Conservation (phyloP, 1,140 invertebrate species). For the Drosophila sechellia region DNA sequence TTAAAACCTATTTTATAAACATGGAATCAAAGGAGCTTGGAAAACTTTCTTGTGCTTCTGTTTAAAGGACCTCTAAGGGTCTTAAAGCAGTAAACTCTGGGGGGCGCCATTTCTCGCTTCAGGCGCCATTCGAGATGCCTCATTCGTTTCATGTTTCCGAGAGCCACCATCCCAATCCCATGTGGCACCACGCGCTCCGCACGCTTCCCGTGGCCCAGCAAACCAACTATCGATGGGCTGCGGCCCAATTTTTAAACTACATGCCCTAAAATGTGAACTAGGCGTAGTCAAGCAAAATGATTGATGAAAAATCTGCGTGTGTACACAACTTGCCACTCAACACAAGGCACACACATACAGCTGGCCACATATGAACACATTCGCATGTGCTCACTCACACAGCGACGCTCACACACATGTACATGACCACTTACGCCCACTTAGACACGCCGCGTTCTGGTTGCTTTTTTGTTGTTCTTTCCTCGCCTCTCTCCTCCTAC, state of each 20-base stretch:
- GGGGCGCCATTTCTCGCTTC: constrained; percentile 3
- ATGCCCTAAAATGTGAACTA: constrained; percentile 58
- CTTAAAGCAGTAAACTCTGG: constrained; percentile 28
- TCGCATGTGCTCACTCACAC: constrained; percentile 16
- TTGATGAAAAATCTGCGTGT: constrained; percentile 74
- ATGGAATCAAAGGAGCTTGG: background rate
- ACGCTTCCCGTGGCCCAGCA: background rate
- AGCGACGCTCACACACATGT: constrained; percentile 42
- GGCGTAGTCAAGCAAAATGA: constrained; percentile 66
- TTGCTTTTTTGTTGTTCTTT: constrained; percentile 34
- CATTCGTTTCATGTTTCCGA: constrained; percentile 25
- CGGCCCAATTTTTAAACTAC: constrained; percentile 65
- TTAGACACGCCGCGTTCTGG: constrained; percentile 61
- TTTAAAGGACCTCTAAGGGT: constrained; percentile 18
- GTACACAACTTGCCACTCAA: constrained; percentile 74
- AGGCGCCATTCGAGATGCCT: constrained; percentile 23
- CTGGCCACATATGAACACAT: constrained; percentile 5
- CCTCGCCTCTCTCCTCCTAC: background rate
- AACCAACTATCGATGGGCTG: constrained; percentile 46
- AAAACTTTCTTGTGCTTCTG: constrained; percentile 3
- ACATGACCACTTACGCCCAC: constrained; percentile 60
- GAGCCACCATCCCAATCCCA: constrained; percentile 11
- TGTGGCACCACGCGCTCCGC: background rate
- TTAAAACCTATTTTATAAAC: background rate
- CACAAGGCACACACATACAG: constrained; percentile 13